phyloP scores from a whole-genome alignment of 2,113 vertebrate species.

The Microcebus murinus region DNA sequence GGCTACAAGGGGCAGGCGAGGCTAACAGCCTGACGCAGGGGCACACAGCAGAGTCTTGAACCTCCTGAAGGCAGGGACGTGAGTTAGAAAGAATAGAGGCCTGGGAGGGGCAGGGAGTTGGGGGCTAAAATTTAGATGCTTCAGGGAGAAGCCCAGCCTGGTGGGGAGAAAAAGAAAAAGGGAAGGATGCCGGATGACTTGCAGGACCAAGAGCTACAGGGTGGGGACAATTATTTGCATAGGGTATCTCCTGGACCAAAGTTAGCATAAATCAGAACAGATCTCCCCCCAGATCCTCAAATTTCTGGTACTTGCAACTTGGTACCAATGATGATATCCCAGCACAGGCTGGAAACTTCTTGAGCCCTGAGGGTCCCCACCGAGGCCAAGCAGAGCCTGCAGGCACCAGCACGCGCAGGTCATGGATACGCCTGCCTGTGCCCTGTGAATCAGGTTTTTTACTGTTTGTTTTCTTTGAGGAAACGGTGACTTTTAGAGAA shows the following conservation, averaged over 20 bases:
- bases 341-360: background rate
- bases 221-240: background rate
- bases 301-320: background rate
- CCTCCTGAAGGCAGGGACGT: background rate
- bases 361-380: background rate
- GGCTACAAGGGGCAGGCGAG: background rate
- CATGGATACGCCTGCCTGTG: accelerated
- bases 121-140: background rate
- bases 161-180: background rate
- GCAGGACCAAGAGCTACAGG: background rate
- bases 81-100: background rate
- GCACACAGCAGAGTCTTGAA: background rate
- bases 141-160: background rate
- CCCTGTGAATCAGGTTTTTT: background rate
- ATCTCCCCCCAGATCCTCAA: background rate
- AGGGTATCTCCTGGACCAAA: background rate
- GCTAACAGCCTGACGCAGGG: background rate
- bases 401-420: accelerated
- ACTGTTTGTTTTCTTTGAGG: background rate
- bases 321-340: background rate
- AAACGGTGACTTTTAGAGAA: constrained; percentile 25
- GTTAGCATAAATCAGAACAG: background rate
- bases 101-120: background rate
- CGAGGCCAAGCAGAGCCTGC: background rate
- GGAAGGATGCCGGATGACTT: background rate